Base-by-base conservation (phyloP, 1,140 invertebrate genomes). In the Glossosoma conforme region DNA sequence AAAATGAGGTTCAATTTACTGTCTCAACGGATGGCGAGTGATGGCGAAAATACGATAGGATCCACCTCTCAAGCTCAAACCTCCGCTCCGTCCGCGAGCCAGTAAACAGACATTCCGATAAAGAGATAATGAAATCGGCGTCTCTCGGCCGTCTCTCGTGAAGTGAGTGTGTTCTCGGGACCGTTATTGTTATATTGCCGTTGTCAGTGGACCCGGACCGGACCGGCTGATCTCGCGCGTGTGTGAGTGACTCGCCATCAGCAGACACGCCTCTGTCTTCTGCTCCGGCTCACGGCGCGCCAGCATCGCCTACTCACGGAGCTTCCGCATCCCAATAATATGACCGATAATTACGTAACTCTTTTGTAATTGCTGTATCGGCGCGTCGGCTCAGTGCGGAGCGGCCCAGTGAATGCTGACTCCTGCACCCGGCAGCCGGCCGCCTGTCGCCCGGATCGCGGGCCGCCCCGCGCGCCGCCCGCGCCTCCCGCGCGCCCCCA, bases 21-120 rank as follows among this genome's bases (percentile, higher is more conserved):
- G 43, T 50, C 48, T 50, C 48, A 50, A 50, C 48, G 48, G 48
- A 50, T 50, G 48, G 48, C 48, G 48, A 50, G 48, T 50, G 48
- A 50, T 50, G 48, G 48, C 48, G 48, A 50, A 50, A 50, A 50
- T 50, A 50, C 48, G 48, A 43, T 50, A 40, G 48, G 48, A 50
- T 50, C 42, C 48, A 50, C 48, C 48, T 50, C 43, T 37, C 38
- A 50, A 43, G 48, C 43, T 38, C 42, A 50, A 50, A 50, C 43
- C 40, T 36, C 38, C 48, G 48, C 40, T 50, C 36, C 42, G 42
- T 49, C 43, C 28, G 33, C 28, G 43, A 30, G 36, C 35, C 43
- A 43, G 43, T 22, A 50, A 18, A 43, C 42, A 40, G 19, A 24
- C 22, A 50, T 50, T 42, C 24, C 18, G 30, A 25, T 24, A 32